Evolutionary conservation across 2,113 vertebrate species (phyloP), one percentile per base, ranked within the genome.

Genomic region (Dicrurus megarhynchus): DNA sequence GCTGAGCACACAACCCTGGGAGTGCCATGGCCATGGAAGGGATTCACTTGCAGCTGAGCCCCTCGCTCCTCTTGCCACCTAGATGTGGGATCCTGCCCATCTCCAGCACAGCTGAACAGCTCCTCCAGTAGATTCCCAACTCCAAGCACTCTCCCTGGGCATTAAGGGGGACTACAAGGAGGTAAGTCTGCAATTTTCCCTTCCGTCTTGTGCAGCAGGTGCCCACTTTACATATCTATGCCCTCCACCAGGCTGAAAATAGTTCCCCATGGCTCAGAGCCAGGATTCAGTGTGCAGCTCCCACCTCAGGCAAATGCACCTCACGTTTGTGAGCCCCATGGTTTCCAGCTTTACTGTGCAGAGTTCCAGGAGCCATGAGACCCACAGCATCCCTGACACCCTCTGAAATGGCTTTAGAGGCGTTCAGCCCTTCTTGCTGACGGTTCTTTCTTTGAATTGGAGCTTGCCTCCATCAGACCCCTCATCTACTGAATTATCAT

Each of bases 321-420:
- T 37, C 42, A 44, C 2, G 3, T 64, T 22, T 32, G n/a, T 39
- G 32, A n/a, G 7, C 15, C 46, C 49, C 3, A 0, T 0, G 0
- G 14, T 21, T 13, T 41, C 44, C 42, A 57, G 23, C 8, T 75
- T 32, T 52, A 42, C 8, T 42, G 56, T 13, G 3, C n/a, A 56
- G 77, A 60, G 16, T 10, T 82, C 21, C 27, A 11, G 73, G 24
- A 87, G 42, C 46, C 4, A 1, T 0, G 1, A 90, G 61, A 78
- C 16, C n/a, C 1, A 1, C 21, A 64, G 65, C 27, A 68, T 6
- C 47, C 5, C 1, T 24, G 11, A 41, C 17, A 44, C 17, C 28
- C 26, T 26, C 41, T 44, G 37, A 63, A 84, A 56, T 16, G 14
- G 20, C 47, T 68, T 82, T n/a, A 33, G 19, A 78, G 24, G 6